Conservation (phyloP, 2,113 vertebrate species). For the Okapia johnstoni region DNA sequence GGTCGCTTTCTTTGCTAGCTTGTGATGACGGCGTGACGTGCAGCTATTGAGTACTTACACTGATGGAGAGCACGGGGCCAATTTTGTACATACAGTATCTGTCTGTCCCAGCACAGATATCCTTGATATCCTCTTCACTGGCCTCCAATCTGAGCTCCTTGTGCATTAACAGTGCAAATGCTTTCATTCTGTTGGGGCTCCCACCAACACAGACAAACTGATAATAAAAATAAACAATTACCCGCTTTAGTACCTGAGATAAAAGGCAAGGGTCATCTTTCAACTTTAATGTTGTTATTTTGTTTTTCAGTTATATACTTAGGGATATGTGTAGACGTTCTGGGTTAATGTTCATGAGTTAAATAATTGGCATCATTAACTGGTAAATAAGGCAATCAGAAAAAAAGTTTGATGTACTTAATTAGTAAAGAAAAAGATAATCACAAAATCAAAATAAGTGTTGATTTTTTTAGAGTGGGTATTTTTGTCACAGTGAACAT, state of each 20-base stretch:
- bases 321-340: neutral
- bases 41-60: constrained; percentile 74
- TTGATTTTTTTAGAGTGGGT: neutral
- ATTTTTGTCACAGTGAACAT: neutral
- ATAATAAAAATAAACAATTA: fast-evolving
- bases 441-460: neutral
- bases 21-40: neutral
- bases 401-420: neutral
- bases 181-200: constrained; percentile 88
- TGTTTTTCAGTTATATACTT: neutral
- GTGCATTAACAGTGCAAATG: constrained; percentile 87
- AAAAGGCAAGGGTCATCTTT: too few species aligned
- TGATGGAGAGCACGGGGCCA: constrained; percentile 88
- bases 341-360: neutral
- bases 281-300: neutral
- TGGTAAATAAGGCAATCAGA: neutral
- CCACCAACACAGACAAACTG: constrained; percentile 91
- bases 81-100: constrained; percentile 89
- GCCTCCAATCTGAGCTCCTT: constrained; percentile 82
- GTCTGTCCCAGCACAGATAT: constrained; percentile 88
- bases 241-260: neutral
- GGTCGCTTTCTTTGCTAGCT: neutral
- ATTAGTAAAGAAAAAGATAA: constrained; percentile 17
- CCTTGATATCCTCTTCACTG: constrained; percentile 74
- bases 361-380: neutral